Percentiles rank a stretch among this genome's conserved stretches.
phyloP scores from a whole-genome alignment of 2,113 vertebrate species.

The Dasyurus viverrinus region DNA sequence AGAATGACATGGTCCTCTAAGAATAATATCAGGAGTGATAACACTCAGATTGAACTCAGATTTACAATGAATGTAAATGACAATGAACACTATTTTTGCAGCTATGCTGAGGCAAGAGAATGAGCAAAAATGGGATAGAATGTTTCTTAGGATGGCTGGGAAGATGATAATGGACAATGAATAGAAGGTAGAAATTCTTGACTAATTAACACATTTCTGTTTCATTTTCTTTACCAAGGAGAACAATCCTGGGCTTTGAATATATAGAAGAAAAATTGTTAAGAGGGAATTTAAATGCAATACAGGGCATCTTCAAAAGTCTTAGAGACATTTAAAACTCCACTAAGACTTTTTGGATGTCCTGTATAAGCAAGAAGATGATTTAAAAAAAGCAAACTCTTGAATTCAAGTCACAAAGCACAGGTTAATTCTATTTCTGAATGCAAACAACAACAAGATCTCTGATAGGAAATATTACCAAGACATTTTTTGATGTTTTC shows the following conservation, averaged over 20 bases:
- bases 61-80: neutral
- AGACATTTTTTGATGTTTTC: neutral
- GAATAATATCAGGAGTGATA: neutral
- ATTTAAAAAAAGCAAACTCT: neutral
- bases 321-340: neutral
- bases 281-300: neutral
- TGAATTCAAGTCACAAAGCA: neutral
- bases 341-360: neutral
- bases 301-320: neutral
- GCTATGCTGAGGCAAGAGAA: neutral
- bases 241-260: neutral
- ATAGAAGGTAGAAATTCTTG: neutral
- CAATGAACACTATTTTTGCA: neutral
- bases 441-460: neutral
- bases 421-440: neutral
- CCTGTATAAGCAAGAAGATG: neutral
- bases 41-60: neutral
- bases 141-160: neutral
- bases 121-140: neutral
- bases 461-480: neutral
- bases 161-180: neutral
- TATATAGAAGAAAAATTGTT: neutral
- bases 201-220: neutral
- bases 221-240: neutral
- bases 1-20: neutral